Base-by-base conservation (phyloP, 2,888 invertebrate genomes). In the Bombylius major region DNA sequence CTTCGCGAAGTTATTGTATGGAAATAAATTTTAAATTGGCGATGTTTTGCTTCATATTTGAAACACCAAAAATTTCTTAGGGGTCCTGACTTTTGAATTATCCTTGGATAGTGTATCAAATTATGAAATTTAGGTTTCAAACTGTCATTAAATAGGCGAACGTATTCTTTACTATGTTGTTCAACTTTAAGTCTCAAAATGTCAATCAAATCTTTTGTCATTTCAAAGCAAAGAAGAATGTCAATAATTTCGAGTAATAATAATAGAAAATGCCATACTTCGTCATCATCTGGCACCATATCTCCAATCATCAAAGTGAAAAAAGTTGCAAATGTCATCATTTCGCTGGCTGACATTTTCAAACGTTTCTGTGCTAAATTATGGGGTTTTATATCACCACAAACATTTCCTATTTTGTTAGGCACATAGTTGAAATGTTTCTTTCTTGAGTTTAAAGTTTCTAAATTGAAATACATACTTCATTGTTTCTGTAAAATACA, bases 261-360 rank as follows among this genome's bases (percentile, higher is more conserved):
- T 14, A 60, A 52, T 14, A 63, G 11, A 58, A 62, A 62, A n/a
- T 44, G 36, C 64, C 64, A 65, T 11, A 62, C 60, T 9, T 49
- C 50, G 49, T 64, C 62, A 53, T 62, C 59, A 33, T 12, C 9
- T 14, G 64, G 64, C 34, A 65, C 53, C 1, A 64, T 42, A 56
- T 66, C 64, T 5, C 64, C 64, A 32, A 65, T 53, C 56, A 65
- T 60, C n/a, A 64, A 36, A 9, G 61, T 56, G 56, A 65, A 62
- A 59, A 60, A 61, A 23, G 47, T 13, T 7, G 57, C 47, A 54
- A 64, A 64, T 31, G 61, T 60, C 53, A 63, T 59, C 62, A 63
- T 63, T 57, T 65, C 60, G 23, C 61, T 56, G 3, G 62, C 64
- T 34, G 64, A 63, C 50, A 56, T 53, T 53, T 58, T 5, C 6